Conservation (phyloP, 2,797 vertebrate species). For the Leucoraja ocellata region DNA sequence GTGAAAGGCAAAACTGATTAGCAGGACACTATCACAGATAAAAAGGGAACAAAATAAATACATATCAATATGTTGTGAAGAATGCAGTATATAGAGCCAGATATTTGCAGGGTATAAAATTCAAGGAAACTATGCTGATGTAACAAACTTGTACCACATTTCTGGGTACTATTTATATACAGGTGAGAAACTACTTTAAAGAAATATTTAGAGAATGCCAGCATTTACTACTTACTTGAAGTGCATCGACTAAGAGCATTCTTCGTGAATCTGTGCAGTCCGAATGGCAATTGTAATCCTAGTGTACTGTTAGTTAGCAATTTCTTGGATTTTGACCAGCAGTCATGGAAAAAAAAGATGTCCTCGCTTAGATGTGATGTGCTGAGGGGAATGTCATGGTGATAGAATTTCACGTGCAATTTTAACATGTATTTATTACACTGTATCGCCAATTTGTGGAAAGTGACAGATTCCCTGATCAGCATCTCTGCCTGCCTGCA, state of each 20-base stretch:
- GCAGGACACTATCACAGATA: background rate
- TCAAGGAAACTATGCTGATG: background rate
- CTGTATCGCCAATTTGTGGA: background rate
- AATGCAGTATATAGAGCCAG: background rate
- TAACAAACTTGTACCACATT: background rate
- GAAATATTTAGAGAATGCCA: background rate
- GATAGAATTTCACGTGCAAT: background rate
- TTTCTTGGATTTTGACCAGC: background rate
- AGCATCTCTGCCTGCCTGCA: background rate
- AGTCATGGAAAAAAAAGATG: background rate
- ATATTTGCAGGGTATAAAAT: background rate
- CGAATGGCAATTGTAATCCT: background rate
- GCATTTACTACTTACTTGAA: background rate
- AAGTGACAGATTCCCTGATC: background rate
- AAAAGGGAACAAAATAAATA: background rate
- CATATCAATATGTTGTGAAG: background rate
- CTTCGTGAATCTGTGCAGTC: background rate
- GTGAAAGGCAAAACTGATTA: background rate
- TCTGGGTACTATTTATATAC: background rate
- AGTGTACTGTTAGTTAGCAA: background rate
- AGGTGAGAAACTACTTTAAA: background rate
- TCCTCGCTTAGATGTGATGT: background rate
- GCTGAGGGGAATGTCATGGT: background rate
- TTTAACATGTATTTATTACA: no score
- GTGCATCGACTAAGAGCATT: background rate